Conservation (phyloP, 37 sponge, comb jelly and placozoan genomes). For the Diacarnus erythraeanus region DNA sequence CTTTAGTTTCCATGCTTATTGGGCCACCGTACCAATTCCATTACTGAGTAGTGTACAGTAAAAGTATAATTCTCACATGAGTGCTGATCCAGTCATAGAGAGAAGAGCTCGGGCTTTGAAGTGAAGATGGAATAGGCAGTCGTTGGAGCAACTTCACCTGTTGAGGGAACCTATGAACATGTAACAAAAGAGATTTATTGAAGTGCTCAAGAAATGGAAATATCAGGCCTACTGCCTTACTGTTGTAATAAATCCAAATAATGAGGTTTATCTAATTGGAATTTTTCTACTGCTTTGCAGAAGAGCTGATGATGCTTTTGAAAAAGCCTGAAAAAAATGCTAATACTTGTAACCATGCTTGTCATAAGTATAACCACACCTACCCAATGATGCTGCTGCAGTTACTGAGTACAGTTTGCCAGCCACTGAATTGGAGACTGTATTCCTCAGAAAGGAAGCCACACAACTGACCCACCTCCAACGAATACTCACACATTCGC, state of each 20-base stretch:
- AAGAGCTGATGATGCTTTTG: slow-evolving; percentile 47
- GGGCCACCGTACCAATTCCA: neutral
- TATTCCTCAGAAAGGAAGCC: slow-evolving; percentile 23
- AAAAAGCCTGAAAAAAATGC: slow-evolving; percentile 18
- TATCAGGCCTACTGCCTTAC: too few species aligned
- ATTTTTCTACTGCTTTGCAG: slow-evolving; percentile 7
- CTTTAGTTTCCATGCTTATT: too few species aligned
- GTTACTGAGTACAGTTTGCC: slow-evolving; percentile 42
- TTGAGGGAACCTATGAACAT: slow-evolving; percentile 29
- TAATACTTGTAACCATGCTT: too few species aligned
- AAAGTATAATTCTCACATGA: slow-evolving; percentile 14
- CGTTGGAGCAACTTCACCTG: slow-evolving; percentile 34
- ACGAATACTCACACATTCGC: slow-evolving; percentile 30
- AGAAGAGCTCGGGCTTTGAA: slow-evolving; percentile 13
- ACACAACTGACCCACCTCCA: neutral
- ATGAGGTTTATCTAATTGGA: slow-evolving; percentile 1
- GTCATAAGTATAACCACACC: neutral
- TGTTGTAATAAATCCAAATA: slow-evolving; percentile 10
- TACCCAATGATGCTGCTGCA: slow-evolving; percentile 40
- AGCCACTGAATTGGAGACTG: slow-evolving; percentile 31
- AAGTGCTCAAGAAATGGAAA: neutral
- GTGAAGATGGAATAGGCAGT: slow-evolving; percentile 21
- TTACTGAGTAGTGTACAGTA: neutral
- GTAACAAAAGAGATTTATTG: neutral
- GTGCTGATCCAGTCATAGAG: slow-evolving; percentile 63